These are phyloP conservation scores for Popillia japonica DNA, from an alignment of 1,140 invertebrate genomes.

Conservation along the genomic window DNA sequence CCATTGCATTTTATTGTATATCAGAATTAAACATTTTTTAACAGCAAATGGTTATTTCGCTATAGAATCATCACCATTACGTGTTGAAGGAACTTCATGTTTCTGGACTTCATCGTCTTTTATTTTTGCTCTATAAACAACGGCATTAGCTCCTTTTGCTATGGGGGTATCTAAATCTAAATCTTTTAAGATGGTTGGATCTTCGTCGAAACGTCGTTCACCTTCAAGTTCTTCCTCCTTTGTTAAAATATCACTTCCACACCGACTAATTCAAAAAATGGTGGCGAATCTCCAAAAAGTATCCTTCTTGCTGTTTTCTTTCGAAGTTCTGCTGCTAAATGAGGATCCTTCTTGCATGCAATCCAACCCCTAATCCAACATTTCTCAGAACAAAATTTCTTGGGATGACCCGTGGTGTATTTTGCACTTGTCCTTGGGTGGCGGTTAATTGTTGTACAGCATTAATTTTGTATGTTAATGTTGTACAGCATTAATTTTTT, in stretches of 20 bases:
- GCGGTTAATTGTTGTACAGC: slow-evolving; percentile 58
- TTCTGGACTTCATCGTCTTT: slow-evolving; percentile 52
- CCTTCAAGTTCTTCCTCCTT: slow-evolving; percentile 82
- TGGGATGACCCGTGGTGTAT: slow-evolving; percentile 50
- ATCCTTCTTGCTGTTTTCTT: slow-evolving; percentile 68
- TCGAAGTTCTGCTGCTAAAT: slow-evolving; percentile 71
- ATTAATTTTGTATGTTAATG: slow-evolving; percentile 56
- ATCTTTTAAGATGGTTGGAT: slow-evolving; percentile 65
- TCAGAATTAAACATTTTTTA: slow-evolving; percentile 94
- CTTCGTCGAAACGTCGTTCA: slow-evolving; percentile 55
- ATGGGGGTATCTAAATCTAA: slow-evolving; percentile 76
- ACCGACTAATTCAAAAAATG: slow-evolving; percentile 79
- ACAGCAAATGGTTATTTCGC: slow-evolving; percentile 74
- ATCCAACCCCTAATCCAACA: slow-evolving; percentile 65
- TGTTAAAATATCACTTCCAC: slow-evolving; percentile 76
- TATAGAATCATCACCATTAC: slow-evolving; percentile 42
- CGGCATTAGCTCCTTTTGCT: slow-evolving; percentile 84
- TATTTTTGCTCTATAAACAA: slow-evolving; percentile 76
- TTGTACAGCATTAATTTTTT: slow-evolving; percentile 57
- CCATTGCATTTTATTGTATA: slow-evolving; percentile 80
- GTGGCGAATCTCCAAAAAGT: slow-evolving; percentile 74
- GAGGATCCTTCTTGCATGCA: slow-evolving; percentile 70
- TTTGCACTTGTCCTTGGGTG: slow-evolving; percentile 46
- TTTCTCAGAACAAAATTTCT: slow-evolving; percentile 58
- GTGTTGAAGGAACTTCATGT: background rate